Conservation (phyloP, 2,888 invertebrate genomes). For the Phyto melanocephala region DNA sequence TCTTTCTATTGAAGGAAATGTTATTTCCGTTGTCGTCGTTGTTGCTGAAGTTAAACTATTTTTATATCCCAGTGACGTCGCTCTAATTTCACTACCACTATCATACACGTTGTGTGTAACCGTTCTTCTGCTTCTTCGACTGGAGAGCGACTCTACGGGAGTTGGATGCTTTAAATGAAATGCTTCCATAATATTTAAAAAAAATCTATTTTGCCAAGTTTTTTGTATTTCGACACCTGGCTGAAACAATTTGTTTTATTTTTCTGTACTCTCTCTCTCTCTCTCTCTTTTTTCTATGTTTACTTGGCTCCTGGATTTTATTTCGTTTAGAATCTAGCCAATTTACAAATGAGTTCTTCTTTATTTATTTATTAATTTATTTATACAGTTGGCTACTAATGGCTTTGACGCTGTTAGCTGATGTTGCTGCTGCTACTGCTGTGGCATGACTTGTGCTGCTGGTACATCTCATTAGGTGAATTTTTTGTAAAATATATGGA, state of each 20-base stretch:
- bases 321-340: slow-evolving; percentile 4
- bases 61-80: slow-evolving; percentile 38
- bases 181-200: slow-evolving; percentile 75
- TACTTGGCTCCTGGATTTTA: background rate
- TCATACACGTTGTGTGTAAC: slow-evolving; percentile 9
- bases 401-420: slow-evolving; percentile 17
- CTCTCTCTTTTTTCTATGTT: background rate
- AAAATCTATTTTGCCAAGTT: slow-evolving; percentile 65
- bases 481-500: slow-evolving; percentile 30
- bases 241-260: background rate
- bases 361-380: slow-evolving; percentile 42
- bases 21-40: slow-evolving; percentile 43
- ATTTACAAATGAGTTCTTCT: slow-evolving; percentile 28
- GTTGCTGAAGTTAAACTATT: slow-evolving; percentile 65
- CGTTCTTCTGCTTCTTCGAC: slow-evolving; percentile 46
- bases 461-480: slow-evolving; percentile 37
- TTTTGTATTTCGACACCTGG: slow-evolving; percentile 41
- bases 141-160: slow-evolving; percentile 67
- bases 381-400: slow-evolving; percentile 31
- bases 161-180: slow-evolving; percentile 72
- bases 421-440: slow-evolving; percentile 37
- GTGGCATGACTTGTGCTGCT: slow-evolving; percentile 25
- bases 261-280: background rate
- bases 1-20: background rate
- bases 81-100: slow-evolving; percentile 22